Evolutionary conservation across 2,797 vertebrate genomes (phyloP).

Genomic region (Macroramphosus scolopax): DNA sequence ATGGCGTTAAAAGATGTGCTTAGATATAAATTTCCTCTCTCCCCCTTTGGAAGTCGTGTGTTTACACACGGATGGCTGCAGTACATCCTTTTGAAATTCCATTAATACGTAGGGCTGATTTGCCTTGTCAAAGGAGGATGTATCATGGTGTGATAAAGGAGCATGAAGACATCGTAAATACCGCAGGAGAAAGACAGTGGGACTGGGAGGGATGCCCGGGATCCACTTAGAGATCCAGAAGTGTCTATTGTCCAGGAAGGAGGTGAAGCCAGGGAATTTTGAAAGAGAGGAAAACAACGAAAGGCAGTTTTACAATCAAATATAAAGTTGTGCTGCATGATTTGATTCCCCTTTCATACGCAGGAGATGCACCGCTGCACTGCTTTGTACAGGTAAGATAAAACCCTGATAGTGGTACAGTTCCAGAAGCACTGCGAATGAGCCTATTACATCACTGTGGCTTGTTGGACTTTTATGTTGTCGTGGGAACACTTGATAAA

Average conservation of each 20-base stretch:
- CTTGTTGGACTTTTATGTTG: too few species aligned
- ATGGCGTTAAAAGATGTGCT: constrained; percentile 29
- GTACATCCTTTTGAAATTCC: constrained; percentile 56
- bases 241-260: constrained; percentile 59
- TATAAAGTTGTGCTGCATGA: too few species aligned
- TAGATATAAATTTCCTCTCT: constrained; percentile 32
- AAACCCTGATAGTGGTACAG: too few species aligned
- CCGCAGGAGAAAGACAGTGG: constrained; percentile 37
- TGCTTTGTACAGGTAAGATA: too few species aligned
- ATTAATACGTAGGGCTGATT: constrained; percentile 62
- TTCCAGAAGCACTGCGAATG: too few species aligned
- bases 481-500: too few species aligned
- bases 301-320: constrained; percentile 6
- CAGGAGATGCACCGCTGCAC: too few species aligned
- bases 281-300: constrained; percentile 32
- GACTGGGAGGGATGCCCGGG: constrained; percentile 66
- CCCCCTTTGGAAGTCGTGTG: constrained; percentile 33
- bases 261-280: too few species aligned
- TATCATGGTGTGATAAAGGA: constrained; percentile 64
- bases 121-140: constrained; percentile 45
- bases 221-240: constrained; percentile 67
- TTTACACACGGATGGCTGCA: constrained; percentile 55
- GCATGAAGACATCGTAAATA: constrained; percentile 67
- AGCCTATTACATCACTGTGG: too few species aligned
- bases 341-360: too few species aligned